Evolutionary conservation across 2,888 invertebrate species (phyloP).

Genomic region (Amblyteles armatorius): DNA sequence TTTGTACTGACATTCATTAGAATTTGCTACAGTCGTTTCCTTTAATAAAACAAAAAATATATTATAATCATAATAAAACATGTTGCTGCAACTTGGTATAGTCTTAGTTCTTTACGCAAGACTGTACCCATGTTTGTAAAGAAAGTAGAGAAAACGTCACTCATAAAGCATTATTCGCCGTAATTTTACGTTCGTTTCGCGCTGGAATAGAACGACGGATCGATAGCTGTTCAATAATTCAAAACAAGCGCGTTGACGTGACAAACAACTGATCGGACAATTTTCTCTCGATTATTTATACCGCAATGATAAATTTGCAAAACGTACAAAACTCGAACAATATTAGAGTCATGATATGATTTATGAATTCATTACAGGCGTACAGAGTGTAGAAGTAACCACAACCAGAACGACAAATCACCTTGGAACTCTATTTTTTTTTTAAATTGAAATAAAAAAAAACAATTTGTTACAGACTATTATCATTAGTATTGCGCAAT

Average conservation of each 20-base stretch:
- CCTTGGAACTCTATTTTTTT: slow-evolving; percentile 61
- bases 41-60: slow-evolving; percentile 57
- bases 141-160: slow-evolving; percentile 22
- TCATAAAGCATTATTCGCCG: slow-evolving; percentile 41
- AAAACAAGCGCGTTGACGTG: background rate
- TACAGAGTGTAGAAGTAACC: slow-evolving; percentile 73
- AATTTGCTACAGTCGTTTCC: slow-evolving; percentile 78
- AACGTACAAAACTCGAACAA: slow-evolving; percentile 73
- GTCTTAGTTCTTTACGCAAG: slow-evolving; percentile 65
- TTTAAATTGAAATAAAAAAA: slow-evolving; percentile 9
- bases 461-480: slow-evolving; percentile 72
- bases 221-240: slow-evolving; percentile 8
- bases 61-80: slow-evolving; percentile 42
- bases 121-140: slow-evolving; percentile 43
- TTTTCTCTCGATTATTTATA: slow-evolving; percentile 44
- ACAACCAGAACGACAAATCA: slow-evolving; percentile 73
- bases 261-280: slow-evolving; percentile 18
- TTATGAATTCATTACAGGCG: slow-evolving; percentile 69
- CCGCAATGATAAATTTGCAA: slow-evolving; percentile 52
- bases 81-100: slow-evolving; percentile 64
- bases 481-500: slow-evolving; percentile 73
- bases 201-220: background rate
- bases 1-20: slow-evolving; percentile 83
- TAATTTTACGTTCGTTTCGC: background rate
- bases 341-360: slow-evolving; percentile 66